Conservation (phyloP, 1,140 invertebrate species). For the Tetramorium simillimum region DNA sequence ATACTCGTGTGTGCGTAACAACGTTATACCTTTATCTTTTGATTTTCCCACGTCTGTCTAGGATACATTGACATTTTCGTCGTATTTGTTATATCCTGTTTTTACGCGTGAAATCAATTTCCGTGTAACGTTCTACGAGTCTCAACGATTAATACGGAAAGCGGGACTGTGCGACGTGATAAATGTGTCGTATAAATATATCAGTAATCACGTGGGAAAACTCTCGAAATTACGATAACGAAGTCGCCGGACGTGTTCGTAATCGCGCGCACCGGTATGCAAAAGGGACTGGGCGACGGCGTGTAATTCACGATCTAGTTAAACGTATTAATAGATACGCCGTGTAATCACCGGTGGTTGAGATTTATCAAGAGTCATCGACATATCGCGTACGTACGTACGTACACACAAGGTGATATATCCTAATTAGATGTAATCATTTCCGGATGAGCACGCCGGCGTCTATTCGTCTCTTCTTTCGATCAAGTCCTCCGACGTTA, state of each 20-base stretch:
- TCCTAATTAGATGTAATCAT: conserved; percentile 1
- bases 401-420: not conserved
- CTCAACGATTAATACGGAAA: conserved; percentile 28
- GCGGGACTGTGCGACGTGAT: conserved; percentile 15
- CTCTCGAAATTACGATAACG: conserved; percentile 56
- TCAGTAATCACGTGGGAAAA: conserved; percentile 54
- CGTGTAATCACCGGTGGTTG: conserved; percentile 26
- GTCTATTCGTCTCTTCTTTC: not conserved
- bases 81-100: not conserved
- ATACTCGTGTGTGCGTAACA: not conserved
- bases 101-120: conserved; percentile 26
- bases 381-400: not conserved
- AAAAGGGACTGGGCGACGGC: conserved; percentile 13
- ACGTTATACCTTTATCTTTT: not conserved
- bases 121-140: conserved; percentile 4
- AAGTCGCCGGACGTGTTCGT: conserved; percentile 45
- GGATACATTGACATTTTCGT: not conserved
- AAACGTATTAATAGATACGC: conserved; percentile 52
- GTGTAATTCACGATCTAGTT: conserved; percentile 55
- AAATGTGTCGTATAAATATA: conserved; percentile 37
- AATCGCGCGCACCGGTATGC: conserved; percentile 26
- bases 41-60: not conserved
- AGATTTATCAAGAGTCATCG: conserved; percentile 47
- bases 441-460: not conserved
- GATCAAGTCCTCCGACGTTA: not conserved